Conservation (phyloP, 1,140 invertebrate species). For the Cyrtorhinus lividipennis region DNA sequence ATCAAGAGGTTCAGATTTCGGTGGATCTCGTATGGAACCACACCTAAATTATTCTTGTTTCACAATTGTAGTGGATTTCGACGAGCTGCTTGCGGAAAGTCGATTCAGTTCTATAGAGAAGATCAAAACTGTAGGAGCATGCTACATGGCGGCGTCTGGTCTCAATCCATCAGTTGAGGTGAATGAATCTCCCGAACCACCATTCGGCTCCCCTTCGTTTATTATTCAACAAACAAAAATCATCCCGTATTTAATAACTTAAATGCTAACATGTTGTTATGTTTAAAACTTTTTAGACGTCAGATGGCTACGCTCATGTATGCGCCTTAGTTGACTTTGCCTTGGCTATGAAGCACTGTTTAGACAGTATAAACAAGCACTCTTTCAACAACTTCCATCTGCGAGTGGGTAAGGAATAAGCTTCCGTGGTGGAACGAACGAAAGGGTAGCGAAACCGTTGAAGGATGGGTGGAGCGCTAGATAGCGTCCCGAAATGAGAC, state of each 20-base stretch:
- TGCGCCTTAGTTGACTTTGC: conserved; percentile 87
- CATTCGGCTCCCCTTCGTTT: no score
- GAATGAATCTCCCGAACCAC: neutral
- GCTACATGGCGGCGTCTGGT: conserved; percentile 98
- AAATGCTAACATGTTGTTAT: neutral
- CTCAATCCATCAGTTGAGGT: conserved; percentile 37
- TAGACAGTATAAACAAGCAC: conserved; percentile 87
- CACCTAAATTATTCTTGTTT: conserved; percentile 17
- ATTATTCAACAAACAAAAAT: neutral
- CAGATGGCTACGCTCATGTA: conserved; percentile 54
- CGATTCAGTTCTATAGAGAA: conserved; percentile 90
- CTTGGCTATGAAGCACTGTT: conserved; percentile 71
- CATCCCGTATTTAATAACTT: neutral
- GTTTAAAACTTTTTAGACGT: conserved; percentile 29
- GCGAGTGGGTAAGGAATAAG: conserved; percentile 67
- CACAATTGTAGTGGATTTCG: conserved; percentile 61
- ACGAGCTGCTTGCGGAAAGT: conserved; percentile 76
- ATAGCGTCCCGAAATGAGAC: no score
- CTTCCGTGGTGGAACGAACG: conserved; percentile 20
- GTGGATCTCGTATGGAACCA: no score
- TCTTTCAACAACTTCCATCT: conserved; percentile 96
- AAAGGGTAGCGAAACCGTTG: no score
- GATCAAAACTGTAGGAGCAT: conserved; percentile 92
- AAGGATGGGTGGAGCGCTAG: no score
- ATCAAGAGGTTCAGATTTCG: no score